A percentile compares a stretch with the other conserved stretches of the same genome.
Conservation (phyloP, 1,140 invertebrate species). For the Heliconius eleuchia region DNA sequence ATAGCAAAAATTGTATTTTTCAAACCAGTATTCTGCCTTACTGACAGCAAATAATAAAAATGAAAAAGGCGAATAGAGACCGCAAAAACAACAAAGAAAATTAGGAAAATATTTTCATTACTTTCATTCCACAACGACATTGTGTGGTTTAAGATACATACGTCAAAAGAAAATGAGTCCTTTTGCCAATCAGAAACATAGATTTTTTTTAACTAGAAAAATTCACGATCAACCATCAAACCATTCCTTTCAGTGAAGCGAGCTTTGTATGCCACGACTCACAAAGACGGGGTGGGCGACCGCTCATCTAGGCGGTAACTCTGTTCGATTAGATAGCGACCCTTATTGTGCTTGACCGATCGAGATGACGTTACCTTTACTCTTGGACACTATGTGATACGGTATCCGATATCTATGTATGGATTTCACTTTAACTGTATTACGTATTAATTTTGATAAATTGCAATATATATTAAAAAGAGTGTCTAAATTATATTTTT, state of each 20-base stretch:
- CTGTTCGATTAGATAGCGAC: conserved; percentile 29
- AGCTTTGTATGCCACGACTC: not conserved
- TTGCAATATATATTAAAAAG: no score
- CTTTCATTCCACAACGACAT: not conserved
- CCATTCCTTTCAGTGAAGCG: conserved; percentile 1
- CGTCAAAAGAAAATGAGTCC: not conserved
- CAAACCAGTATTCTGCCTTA: no score
- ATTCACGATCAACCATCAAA: conserved; percentile 6
- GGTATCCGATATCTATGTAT: not conserved
- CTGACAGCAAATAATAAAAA: no score
- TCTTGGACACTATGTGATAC: conserved; percentile 3
- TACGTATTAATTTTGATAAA: not conserved
- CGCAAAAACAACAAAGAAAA: not conserved
- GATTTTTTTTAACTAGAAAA: not conserved
- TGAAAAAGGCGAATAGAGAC: not conserved
- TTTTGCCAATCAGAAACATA: not conserved
- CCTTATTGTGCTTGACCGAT: conserved; percentile 34
- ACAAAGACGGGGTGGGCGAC: conserved; percentile 16
- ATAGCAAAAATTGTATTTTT: no score
- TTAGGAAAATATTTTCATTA: not conserved
- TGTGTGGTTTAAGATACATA: not conserved
- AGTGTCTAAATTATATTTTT: no score
- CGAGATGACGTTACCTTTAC: conserved; percentile 28
- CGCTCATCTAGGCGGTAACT: conserved; percentile 23
- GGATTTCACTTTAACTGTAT: not conserved